Evolutionary conservation across 2,888 invertebrate species (phyloP).

Genomic region (Melikaiella ostensackeni): DNA sequence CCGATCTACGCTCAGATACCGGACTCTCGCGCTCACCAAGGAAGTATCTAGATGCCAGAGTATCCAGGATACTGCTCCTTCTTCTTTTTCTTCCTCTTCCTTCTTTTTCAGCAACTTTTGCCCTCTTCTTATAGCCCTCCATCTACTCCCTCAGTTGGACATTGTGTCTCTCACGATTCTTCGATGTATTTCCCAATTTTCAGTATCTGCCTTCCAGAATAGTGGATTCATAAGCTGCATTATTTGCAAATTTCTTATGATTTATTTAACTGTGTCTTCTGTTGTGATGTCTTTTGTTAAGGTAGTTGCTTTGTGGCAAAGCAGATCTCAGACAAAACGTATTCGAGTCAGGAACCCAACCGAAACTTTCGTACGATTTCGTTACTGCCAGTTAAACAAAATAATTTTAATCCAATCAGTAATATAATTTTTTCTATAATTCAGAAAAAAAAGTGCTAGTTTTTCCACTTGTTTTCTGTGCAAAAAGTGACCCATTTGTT

Average conservation of each 20-base stretch:
- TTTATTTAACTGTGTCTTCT: not conserved
- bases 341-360: too few relatives aligned
- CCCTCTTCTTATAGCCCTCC: constrained; percentile 50
- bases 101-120: constrained; percentile 41
- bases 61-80: constrained; percentile 68
- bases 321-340: too few relatives aligned
- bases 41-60: constrained; percentile 70
- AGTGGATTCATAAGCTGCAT: not conserved
- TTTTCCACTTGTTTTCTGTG: too few relatives aligned
- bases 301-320: too few relatives aligned
- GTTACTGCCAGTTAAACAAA: too few relatives aligned
- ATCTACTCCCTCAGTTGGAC: constrained; percentile 38
- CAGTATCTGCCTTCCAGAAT: not conserved
- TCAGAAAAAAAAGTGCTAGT: too few relatives aligned
- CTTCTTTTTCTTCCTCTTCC: constrained; percentile 44
- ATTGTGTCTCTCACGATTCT: not conserved
- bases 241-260: not conserved
- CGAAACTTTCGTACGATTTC: too few relatives aligned
- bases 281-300: not conserved
- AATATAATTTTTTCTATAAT: too few relatives aligned
- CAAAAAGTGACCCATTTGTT: too few relatives aligned
- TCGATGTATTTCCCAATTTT: constrained; percentile 2
- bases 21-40: constrained; percentile 63
- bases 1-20: constrained; percentile 74
- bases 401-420: too few relatives aligned